Evolutionary conservation across 2,888 invertebrate genomes (phyloP).

Genomic region (Polydesmus complanatus): DNA sequence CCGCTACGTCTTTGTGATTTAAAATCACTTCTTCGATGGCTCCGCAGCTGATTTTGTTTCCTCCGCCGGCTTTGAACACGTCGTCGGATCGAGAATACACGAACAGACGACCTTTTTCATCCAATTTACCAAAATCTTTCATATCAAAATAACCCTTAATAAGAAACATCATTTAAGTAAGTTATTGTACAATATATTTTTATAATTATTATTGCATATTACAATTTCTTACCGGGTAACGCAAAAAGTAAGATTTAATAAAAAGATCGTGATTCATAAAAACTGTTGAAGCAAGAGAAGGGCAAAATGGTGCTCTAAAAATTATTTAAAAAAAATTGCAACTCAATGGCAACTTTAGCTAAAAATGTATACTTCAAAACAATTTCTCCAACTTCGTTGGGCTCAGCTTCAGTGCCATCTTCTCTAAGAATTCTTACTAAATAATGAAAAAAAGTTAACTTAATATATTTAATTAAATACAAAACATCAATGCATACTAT

Average conservation of each 20-base stretch:
- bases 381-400: neutral
- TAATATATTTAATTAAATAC: neutral
- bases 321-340: neutral
- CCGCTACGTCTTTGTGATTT: neutral
- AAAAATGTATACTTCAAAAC: neutral
- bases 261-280: neutral
- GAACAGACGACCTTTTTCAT: neutral
- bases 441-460: too few relatives aligned
- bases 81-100: neutral
- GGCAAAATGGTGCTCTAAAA: neutral
- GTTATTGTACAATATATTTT: too few relatives aligned
- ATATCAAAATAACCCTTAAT: constrained; percentile 6
- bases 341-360: neutral
- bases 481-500: too few relatives aligned
- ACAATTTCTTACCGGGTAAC: neutral
- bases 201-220: too few relatives aligned
- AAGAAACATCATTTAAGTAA: neutral
- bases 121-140: constrained; percentile 1
- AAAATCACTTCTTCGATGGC: constrained; percentile 4
- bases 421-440: constrained; percentile 7
- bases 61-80: constrained; percentile 1
- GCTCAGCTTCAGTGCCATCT: constrained; percentile 2
- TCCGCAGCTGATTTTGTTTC: neutral
- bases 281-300: neutral
- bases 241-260: neutral